A percentile compares a stretch with the other conserved stretches of the same genome.
Evolutionary conservation across 1,140 invertebrate genomes (phyloP).

Genomic region (Pissodes strobi): DNA sequence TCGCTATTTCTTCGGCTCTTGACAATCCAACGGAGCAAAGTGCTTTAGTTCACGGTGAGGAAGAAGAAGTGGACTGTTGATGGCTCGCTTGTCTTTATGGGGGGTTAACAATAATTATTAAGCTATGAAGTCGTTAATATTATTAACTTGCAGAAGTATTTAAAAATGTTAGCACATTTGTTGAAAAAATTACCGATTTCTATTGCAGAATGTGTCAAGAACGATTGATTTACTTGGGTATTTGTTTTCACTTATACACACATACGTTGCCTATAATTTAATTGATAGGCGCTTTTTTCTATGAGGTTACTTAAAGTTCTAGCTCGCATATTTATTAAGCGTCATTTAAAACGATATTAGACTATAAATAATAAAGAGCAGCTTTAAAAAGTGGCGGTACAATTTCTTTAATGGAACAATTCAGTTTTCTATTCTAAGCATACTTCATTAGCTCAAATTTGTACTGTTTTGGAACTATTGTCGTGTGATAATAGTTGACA

Average conservation of each 20-base stretch:
- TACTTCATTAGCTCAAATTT: no score
- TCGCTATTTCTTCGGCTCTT: conserved; percentile 21
- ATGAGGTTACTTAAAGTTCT: no score
- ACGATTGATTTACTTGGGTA: background rate
- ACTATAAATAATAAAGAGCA: no score
- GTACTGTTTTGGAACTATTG: no score
- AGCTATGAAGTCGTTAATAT: background rate
- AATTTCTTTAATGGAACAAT: no score
- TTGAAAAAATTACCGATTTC: background rate
- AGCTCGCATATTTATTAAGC: no score
- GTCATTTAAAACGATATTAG: no score
- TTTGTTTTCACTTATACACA: background rate
- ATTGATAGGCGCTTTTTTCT: no score
- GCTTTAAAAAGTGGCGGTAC: no score
- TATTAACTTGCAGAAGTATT: background rate
- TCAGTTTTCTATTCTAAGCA: no score
- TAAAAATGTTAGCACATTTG: background rate
- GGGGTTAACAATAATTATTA: background rate
- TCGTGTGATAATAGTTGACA: no score
- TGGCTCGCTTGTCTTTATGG: background rate
- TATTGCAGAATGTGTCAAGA: background rate
- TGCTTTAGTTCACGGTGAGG: background rate
- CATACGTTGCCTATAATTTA: no score
- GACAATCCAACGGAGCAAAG: conserved; percentile 4
- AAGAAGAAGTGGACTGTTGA: background rate